phyloP scores from a whole-genome alignment of 2,797 vertebrate genomes.

The Xerus rutilus region DNA sequence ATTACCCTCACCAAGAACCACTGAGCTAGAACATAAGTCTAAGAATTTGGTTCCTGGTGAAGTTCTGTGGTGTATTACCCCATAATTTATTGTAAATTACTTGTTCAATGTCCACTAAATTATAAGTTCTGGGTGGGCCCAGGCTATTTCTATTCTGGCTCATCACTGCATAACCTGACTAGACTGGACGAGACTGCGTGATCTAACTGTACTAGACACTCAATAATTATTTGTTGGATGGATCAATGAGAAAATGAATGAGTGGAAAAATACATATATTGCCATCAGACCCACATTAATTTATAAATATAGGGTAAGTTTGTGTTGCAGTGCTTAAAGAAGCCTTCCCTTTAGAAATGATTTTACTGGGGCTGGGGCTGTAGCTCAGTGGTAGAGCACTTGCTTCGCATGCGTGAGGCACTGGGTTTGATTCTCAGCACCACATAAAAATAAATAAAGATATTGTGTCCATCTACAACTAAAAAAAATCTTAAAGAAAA shows the following conservation, averaged over 20 bases:
- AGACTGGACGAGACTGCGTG: neutral
- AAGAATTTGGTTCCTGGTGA: neutral
- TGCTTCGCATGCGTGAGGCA: no score
- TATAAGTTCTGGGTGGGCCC: neutral
- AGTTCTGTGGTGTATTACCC: neutral
- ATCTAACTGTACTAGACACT: neutral
- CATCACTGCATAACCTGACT: neutral
- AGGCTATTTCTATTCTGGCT: neutral
- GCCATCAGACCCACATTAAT: neutral
- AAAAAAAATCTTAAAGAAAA: neutral
- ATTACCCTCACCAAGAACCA: neutral
- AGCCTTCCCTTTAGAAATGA: neutral
- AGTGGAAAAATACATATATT: neutral
- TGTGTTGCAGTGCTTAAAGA: neutral
- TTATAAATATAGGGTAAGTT: neutral
- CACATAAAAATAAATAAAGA: no score
- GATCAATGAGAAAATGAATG: neutral
- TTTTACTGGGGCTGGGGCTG: neutral
- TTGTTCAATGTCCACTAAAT: neutral
- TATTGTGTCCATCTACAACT: no score
- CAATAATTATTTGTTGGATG: neutral
- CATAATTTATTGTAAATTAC: neutral
- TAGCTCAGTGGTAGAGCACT: no score
- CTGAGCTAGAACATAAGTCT: neutral
- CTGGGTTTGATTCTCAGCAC: no score